Evolutionary conservation across 1,140 invertebrate species (phyloP).

Genomic region (Lepidurus apus): DNA sequence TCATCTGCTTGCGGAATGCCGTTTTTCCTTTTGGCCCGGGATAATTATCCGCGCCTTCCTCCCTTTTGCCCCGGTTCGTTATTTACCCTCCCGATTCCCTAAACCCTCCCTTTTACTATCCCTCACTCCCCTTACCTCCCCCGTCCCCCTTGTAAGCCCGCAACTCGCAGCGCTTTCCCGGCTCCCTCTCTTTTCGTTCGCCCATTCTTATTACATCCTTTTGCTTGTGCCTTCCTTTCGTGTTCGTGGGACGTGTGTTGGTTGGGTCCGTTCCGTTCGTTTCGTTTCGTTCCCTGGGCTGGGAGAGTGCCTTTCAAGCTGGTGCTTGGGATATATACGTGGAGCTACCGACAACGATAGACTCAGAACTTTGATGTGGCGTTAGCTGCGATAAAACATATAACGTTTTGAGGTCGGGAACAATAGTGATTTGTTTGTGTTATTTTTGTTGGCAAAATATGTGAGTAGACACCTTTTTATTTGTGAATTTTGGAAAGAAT

Average conservation of each 20-base stretch:
- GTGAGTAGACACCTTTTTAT: no score
- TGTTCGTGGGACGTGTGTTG: conserved; percentile 12
- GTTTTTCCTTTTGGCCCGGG: conserved; percentile 16
- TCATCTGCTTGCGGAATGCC: conserved; percentile 27
- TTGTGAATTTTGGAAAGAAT: no score
- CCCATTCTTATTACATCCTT: conserved; percentile 18
- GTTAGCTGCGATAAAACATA: not conserved
- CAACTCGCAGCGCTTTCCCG: conserved; percentile 24
- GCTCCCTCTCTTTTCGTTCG: not conserved
- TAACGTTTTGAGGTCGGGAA: not conserved
- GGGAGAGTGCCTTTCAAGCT: not conserved
- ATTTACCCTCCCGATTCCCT: not conserved
- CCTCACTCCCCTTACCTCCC: not conserved
- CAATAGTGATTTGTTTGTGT: not conserved
- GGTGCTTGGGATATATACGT: not conserved
- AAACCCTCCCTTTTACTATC: not conserved
- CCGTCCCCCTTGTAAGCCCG: not conserved
- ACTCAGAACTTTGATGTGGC: not conserved
- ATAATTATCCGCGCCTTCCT: conserved; percentile 28
- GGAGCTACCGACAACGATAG: not conserved
- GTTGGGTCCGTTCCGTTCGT: not conserved
- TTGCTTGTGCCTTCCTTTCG: not conserved
- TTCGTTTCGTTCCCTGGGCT: not conserved
- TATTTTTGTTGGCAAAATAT: no score
- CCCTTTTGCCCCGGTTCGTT: conserved; percentile 20